A percentile compares a stretch with the other conserved stretches of the same genome.
phyloP scores from a whole-genome alignment of 2,888 invertebrate genomes.

The Nemurella pictetii region DNA sequence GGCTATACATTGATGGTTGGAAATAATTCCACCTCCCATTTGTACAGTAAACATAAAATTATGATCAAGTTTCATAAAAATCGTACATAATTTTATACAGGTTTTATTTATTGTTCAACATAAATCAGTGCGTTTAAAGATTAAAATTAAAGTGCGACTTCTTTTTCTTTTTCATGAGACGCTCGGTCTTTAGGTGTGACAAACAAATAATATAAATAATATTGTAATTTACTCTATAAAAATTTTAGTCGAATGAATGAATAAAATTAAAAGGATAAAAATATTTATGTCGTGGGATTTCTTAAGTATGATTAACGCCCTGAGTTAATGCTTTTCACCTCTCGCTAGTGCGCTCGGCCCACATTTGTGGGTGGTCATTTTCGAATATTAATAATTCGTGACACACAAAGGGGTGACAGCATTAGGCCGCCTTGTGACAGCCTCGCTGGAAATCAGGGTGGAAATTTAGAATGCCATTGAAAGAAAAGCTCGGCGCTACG shows the following conservation, averaged over 20 bases:
- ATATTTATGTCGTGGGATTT: neutral
- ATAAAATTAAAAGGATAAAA: neutral
- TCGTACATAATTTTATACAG: neutral
- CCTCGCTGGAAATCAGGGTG: neutral
- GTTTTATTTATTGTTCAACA: neutral
- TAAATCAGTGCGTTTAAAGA: neutral
- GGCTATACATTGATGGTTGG: neutral
- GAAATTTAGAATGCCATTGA: neutral
- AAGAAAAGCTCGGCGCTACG: neutral
- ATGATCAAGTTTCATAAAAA: neutral
- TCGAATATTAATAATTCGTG: neutral
- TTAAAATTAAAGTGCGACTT: neutral
- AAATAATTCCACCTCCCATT: neutral
- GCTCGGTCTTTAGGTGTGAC: neutral
- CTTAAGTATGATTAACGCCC: neutral
- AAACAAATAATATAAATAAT: neutral
- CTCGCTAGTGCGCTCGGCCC: neutral
- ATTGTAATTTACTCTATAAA: neutral
- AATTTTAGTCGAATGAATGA: neutral
- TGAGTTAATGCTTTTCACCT: neutral
- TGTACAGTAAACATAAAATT: neutral
- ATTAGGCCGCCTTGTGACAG: neutral
- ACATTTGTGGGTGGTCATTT: neutral
- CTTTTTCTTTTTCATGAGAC: neutral
- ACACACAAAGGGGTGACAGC: neutral